phyloP scores from a whole-genome alignment of 2,113 vertebrate species.

The rabbit (Oryctolagus cuniculus) region DNA sequence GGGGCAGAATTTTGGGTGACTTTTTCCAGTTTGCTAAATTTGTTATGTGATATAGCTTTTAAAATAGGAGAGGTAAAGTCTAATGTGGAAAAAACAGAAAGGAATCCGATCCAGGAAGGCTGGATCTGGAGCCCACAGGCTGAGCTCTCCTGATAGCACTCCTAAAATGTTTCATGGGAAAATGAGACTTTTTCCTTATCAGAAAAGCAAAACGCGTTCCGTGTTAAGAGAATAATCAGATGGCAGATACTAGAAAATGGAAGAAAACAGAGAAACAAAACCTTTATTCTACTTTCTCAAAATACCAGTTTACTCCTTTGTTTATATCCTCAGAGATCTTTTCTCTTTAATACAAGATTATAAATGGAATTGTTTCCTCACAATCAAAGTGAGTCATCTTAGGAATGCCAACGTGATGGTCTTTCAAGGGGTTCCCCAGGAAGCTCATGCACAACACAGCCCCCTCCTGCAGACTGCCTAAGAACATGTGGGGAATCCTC shows the following conservation, averaged over 20 bases:
- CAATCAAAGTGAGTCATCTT: neutral
- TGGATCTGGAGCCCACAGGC: neutral
- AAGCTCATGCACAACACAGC: neutral
- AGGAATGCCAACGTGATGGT: neutral
- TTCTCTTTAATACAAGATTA: neutral
- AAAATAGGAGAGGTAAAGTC: neutral
- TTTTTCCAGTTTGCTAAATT: conserved; percentile 47
- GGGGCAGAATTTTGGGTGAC: neutral
- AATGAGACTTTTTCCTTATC: neutral
- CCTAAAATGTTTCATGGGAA: neutral
- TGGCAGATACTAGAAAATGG: neutral
- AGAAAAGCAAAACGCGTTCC: neutral
- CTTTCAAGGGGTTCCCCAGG: conserved; percentile 37
- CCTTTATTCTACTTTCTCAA: neutral
- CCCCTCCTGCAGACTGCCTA: neutral
- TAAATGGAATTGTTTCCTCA: neutral
- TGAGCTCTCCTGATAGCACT: neutral
- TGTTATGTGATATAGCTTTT: neutral
- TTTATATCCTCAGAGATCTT: neutral
- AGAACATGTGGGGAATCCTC: neutral
- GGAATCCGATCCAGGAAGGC: neutral
- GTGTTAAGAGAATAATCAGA: neutral
- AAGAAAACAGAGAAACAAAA: conserved; percentile 8
- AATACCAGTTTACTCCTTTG: neutral
- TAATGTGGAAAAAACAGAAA: neutral